Conservation (phyloP, 2,888 invertebrate species). For the Acanthopleura granulata region DNA sequence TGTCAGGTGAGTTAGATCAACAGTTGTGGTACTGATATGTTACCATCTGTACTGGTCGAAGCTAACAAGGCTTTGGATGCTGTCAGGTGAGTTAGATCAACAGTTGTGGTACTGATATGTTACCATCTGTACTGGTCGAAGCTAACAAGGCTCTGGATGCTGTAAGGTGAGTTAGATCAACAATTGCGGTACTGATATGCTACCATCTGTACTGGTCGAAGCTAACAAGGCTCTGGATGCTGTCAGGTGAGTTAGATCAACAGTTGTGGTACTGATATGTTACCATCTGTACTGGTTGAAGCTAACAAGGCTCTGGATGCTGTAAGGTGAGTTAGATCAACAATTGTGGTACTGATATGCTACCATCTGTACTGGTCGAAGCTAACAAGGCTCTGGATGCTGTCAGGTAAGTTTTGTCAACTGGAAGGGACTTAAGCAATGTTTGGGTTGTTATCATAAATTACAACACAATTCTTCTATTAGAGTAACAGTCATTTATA, state of each 20-base stretch:
- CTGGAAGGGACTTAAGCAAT: no score
- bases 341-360: constrained; percentile 90
- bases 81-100: constrained; percentile 73
- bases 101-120: constrained; percentile 87
- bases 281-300: constrained; percentile 92
- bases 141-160: constrained; percentile 72
- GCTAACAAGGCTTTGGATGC: constrained; percentile 72
- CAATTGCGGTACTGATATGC: constrained; percentile 87
- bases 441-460: no score
- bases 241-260: constrained; percentile 75
- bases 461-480: no score
- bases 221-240: constrained; percentile 72
- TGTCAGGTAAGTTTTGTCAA: constrained; percentile 71
- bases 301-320: constrained; percentile 72
- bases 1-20: constrained; percentile 73
- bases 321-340: constrained; percentile 71
- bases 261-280: constrained; percentile 90
- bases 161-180: constrained; percentile 73
- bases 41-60: constrained; percentile 92
- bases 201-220: constrained; percentile 92
- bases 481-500: no score
- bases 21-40: constrained; percentile 87
- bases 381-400: constrained; percentile 72
- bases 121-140: constrained; percentile 92
- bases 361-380: constrained; percentile 92